Conservation (phyloP, 2,888 invertebrate species). For the Zeuzera pyrina region DNA sequence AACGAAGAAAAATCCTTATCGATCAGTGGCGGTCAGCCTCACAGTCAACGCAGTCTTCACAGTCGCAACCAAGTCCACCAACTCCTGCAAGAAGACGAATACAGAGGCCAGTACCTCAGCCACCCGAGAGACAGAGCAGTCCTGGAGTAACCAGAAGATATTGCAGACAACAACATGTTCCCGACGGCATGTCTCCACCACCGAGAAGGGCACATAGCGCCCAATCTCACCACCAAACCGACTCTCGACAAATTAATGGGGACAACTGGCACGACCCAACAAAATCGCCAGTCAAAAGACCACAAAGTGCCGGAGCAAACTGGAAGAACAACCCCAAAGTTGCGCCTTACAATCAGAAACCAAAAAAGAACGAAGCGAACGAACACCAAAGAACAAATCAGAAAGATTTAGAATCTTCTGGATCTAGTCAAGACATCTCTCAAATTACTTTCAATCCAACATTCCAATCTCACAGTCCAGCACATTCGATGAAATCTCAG, state of each 20-base stretch:
- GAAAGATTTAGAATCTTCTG: constrained; percentile 34
- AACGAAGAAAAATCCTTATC: constrained; percentile 77
- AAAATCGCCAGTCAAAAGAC: constrained; percentile 59
- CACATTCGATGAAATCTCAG: constrained; percentile 50
- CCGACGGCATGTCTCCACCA: constrained; percentile 57
- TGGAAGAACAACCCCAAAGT: constrained; percentile 64
- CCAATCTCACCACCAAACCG: constrained; percentile 45
- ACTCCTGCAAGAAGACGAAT: constrained; percentile 50
- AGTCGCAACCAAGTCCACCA: constrained; percentile 47
- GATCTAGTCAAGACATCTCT: constrained; percentile 46
- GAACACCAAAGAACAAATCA: constrained; percentile 40
- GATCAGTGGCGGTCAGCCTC: constrained; percentile 86
- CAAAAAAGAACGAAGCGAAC: constrained; percentile 48
- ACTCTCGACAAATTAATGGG: constrained; percentile 46
- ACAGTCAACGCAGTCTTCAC: constrained; percentile 56
- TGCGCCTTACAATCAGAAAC: constrained; percentile 50
- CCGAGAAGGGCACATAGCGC: constrained; percentile 52
- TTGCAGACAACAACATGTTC: constrained; percentile 39
- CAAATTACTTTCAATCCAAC: constrained; percentile 67
- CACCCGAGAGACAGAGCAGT: constrained; percentile 52
- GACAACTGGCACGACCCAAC: constrained; percentile 57
- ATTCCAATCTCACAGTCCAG: constrained; percentile 69
- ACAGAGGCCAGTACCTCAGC: constrained; percentile 38
- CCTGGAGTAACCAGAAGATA: constrained; percentile 45
- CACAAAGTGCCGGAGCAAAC: constrained; percentile 55